Base-by-base conservation (phyloP, 1,140 invertebrate genomes). In the Cydia strobilella region DNA sequence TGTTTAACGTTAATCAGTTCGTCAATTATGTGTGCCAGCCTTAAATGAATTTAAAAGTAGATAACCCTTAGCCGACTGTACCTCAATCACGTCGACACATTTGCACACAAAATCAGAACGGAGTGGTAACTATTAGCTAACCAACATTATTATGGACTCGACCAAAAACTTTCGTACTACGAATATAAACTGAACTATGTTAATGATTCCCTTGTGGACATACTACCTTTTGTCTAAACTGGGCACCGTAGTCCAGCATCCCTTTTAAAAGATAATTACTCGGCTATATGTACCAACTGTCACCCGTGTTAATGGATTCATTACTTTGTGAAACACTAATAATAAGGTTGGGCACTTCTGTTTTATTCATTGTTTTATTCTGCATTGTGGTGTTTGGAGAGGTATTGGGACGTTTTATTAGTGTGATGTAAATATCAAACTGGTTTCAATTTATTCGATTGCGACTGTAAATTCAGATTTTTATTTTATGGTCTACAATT, bases 191-290 rank as follows among this genome's bases (percentile, higher is more conserved):
- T 20, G 20, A 23, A n/a, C 54, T 23, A 23, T 59, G 20, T 59
- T 1, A 23, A 23, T 6, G 54, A n/a, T 59, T 9, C 54, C 10
- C 18, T 23, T 18, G 20, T 12, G 12, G 7, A 59, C 54, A 59
- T 59, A 59, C 20, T 59, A 20, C 54, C 54, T 59, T 59, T 59
- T 59, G 18, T 59, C 1, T 10, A 59, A 23, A 10, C 54, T 18
- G 48, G 9, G 18, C 18, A 18, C 6, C 4, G 20, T 59, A 59
- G 65, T 69, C 65, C 65, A 69, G 31, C 65, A 20, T 69, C 65
- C 65, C 65, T 69, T 69, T 69, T 69, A 69, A 69, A 39, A 69
- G 65, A 69, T 69, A 69, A 69, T 69, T 69, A 69, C 65, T 35
- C 27, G 65, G 65, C 27, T 69, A 69, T 69, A 69, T 69, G 27